These are phyloP conservation scores for Tribolium freemani DNA, from an alignment of 2,888 invertebrate species.

Conservation along the genomic window DNA sequence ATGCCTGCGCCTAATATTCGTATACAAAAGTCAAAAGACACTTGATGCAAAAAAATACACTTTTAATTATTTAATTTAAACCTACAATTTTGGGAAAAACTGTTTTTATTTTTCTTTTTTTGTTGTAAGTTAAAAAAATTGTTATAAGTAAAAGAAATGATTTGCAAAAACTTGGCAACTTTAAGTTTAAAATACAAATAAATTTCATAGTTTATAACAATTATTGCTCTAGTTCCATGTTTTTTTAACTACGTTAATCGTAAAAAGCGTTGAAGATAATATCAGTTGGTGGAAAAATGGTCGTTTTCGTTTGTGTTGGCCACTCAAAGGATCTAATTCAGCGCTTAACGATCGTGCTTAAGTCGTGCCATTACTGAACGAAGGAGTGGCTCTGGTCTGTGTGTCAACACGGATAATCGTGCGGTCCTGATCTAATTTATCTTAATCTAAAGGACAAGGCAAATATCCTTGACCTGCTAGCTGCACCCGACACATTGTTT, in stretches of 20 bases:
- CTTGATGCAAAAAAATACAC: no score
- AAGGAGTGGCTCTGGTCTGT: slow-evolving; percentile 36
- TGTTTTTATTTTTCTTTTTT: no score
- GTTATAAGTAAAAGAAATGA: no score
- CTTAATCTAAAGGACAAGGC: slow-evolving; percentile 52
- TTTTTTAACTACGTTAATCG: neutral
- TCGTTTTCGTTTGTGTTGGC: slow-evolving; percentile 3
- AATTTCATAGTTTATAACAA: no score
- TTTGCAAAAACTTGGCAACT: no score
- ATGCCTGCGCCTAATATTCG: no score
- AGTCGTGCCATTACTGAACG: slow-evolving; percentile 28
- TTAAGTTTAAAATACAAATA: no score
- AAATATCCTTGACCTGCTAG: slow-evolving; percentile 52
- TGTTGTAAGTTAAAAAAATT: no score
- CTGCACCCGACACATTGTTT: slow-evolving; percentile 25
- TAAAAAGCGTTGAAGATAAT: neutral
- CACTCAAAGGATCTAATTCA: slow-evolving; percentile 20
- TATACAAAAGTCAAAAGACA: no score
- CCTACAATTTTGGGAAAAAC: no score
- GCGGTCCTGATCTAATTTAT: slow-evolving; percentile 52
- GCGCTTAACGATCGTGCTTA: slow-evolving; percentile 33
- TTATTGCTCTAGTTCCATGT: neutral
- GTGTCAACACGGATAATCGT: slow-evolving; percentile 48
- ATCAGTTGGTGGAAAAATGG: slow-evolving; percentile 6
- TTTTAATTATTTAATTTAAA: no score